These are phyloP conservation scores for Masnerella sp. DNA, from an alignment of 2,888 invertebrate genomes.

Conservation along the genomic window DNA sequence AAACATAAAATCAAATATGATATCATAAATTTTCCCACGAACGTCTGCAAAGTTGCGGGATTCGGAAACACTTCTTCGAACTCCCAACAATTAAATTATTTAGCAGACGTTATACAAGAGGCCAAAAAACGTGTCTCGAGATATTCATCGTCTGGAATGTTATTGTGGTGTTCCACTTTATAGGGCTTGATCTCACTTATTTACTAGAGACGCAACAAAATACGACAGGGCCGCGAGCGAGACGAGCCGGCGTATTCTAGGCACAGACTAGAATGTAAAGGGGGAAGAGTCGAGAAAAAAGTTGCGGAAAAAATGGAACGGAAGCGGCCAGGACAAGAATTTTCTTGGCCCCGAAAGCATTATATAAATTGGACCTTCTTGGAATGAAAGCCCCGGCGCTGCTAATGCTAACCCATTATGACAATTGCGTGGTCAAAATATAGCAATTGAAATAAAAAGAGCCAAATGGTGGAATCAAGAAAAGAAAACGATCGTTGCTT, in stretches of 20 bases:
- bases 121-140: too few species aligned
- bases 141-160: constrained; percentile 30
- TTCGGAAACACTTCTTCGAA: too few species aligned
- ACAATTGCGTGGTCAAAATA: constrained; percentile 66
- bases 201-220: constrained; percentile 36
- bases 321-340: constrained; percentile 38
- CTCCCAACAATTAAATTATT: constrained; percentile 15
- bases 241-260: constrained; percentile 42
- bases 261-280: constrained; percentile 42
- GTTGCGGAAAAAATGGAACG: constrained; percentile 25
- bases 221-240: constrained; percentile 58
- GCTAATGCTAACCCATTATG: constrained; percentile 66
- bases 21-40: too few species aligned
- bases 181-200: constrained; percentile 34
- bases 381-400: constrained; percentile 43
- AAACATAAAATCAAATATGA: too few species aligned
- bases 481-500: constrained; percentile 16
- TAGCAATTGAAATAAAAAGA: constrained; percentile 53
- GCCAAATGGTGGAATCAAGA: constrained; percentile 14
- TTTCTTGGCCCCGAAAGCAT: constrained; percentile 62
- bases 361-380: constrained; percentile 67
- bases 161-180: constrained; percentile 24
- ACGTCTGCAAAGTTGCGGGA: too few species aligned
- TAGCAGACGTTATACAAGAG: too few species aligned
- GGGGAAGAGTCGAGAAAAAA: too few species aligned